These are phyloP conservation scores for Benthosema pterotum DNA, from an alignment of 2,797 vertebrate genomes.

Conservation along the genomic window DNA sequence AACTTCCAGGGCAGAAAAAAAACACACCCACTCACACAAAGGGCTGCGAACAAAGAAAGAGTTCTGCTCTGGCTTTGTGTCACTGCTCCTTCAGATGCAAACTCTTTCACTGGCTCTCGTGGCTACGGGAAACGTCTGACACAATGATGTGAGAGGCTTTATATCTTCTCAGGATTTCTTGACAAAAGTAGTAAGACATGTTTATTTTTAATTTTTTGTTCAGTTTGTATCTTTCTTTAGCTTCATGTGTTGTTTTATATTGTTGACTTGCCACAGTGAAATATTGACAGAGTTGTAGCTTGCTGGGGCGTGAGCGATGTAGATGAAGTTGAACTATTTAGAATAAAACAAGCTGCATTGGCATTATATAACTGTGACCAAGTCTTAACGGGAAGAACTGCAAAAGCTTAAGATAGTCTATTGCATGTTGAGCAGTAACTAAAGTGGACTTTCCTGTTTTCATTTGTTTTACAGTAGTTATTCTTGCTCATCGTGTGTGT, in stretches of 20 bases:
- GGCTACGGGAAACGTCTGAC: slow-evolving; percentile 28
- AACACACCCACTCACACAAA: slow-evolving; percentile 10
- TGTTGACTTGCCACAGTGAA: slow-evolving; percentile 29
- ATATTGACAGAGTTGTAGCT: slow-evolving; percentile 45
- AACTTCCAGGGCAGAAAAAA: slow-evolving; percentile 23
- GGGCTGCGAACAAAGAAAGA: slow-evolving; percentile 52
- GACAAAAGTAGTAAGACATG: slow-evolving; percentile 37
- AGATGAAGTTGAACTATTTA: slow-evolving; percentile 16
- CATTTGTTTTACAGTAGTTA: neutral
- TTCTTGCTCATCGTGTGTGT: slow-evolving; percentile 8
- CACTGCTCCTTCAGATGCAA: slow-evolving; percentile 39
- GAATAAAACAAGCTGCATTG: slow-evolving; percentile 33
- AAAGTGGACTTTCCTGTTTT: neutral
- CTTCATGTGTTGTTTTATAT: slow-evolving; percentile 26
- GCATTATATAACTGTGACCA: slow-evolving; percentile 37
- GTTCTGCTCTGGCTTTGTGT: slow-evolving; percentile 41
- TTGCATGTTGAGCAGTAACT: neutral
- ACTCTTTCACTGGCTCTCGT: slow-evolving; percentile 11
- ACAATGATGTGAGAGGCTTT: slow-evolving; percentile 68
- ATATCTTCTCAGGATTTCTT: slow-evolving; percentile 49
- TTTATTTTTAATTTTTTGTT: slow-evolving; percentile 30
- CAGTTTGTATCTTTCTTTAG: slow-evolving; percentile 37
- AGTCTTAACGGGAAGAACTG: neutral
- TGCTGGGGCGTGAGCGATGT: slow-evolving; percentile 24
- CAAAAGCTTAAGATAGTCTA: slow-evolving; percentile 22